Conservation (phyloP, 2,113 vertebrate genomes). For the Dermatemys mawii region DNA sequence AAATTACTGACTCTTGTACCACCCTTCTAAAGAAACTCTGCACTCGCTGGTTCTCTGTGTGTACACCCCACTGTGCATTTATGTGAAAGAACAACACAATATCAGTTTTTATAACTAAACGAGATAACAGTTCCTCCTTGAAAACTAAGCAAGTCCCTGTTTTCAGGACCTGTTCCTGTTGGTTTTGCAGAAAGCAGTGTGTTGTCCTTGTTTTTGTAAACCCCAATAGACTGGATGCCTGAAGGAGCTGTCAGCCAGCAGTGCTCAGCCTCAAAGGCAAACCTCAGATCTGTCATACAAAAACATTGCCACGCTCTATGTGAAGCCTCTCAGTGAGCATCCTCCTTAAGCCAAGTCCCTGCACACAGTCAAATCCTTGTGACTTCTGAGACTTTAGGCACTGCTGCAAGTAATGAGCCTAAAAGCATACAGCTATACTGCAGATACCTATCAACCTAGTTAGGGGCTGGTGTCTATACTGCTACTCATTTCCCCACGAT, state of each 20-base stretch:
- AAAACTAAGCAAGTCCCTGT: background rate
- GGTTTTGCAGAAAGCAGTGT: background rate
- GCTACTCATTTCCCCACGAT: background rate
- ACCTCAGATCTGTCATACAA: background rate
- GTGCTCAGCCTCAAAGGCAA: background rate
- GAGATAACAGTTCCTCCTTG: background rate
- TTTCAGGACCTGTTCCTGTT: background rate
- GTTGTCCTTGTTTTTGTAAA: background rate
- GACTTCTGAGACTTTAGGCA: background rate
- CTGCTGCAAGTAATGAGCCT: constrained; percentile 48
- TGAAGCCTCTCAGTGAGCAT: background rate
- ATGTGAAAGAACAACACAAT: background rate
- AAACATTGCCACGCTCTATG: background rate
- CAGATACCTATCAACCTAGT: constrained; percentile 39
- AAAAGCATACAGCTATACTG: background rate
- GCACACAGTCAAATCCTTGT: constrained; percentile 24
- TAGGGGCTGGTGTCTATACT: background rate
- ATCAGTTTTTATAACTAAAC: background rate
- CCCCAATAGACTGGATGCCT: background rate
- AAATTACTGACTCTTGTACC: background rate
- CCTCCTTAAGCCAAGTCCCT: background rate
- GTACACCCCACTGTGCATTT: background rate
- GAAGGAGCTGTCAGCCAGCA: background rate
- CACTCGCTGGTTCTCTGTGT: fast-evolving
- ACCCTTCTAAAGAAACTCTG: background rate